phyloP scores from a whole-genome alignment of 2,797 vertebrate species.

The Schizothorax lantsangensis region DNA sequence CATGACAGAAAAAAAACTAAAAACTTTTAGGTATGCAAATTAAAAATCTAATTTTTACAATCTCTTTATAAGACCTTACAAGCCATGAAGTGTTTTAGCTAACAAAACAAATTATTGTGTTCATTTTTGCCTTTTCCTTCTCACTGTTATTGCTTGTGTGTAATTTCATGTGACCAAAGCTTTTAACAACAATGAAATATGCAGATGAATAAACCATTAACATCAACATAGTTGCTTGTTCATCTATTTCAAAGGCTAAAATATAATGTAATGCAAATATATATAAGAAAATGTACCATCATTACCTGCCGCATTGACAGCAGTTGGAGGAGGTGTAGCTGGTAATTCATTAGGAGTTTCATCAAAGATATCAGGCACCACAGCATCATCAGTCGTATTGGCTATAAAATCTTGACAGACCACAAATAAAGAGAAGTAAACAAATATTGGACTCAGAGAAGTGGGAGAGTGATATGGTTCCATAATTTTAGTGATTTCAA shows the following conservation, averaged over 20 bases:
- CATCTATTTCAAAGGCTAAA: background rate
- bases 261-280: background rate
- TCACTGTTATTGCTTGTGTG: background rate
- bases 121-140: background rate
- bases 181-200: background rate
- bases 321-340: constrained; percentile 53
- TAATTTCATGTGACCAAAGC: background rate
- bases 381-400: constrained; percentile 59
- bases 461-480: background rate
- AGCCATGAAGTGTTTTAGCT: background rate
- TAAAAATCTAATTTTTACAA: background rate
- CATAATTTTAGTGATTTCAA: background rate
- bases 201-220: background rate
- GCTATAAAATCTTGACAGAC: constrained; percentile 72
- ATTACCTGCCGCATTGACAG: constrained; percentile 60
- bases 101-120: background rate
- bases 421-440: constrained; percentile 1
- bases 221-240: background rate
- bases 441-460: background rate
- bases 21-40: background rate
- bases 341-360: constrained; percentile 55
- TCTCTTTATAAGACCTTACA: background rate
- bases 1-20: background rate
- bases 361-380: constrained; percentile 53
- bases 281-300: background rate